Evolutionary conservation across 1,140 invertebrate species (phyloP).

Genomic region (Nephotettix cincticeps): DNA sequence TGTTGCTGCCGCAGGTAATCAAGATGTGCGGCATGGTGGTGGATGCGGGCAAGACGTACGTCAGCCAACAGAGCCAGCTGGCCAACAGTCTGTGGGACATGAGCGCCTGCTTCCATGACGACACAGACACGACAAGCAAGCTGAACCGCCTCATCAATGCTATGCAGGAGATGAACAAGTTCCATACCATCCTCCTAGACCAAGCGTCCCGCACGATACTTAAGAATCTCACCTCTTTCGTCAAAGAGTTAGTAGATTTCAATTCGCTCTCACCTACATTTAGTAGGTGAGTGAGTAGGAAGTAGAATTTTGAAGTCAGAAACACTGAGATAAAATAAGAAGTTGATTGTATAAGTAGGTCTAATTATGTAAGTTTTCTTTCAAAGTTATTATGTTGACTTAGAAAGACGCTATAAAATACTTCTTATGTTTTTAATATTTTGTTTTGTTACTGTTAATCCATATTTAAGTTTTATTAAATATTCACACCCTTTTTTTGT

Average conservation of each 20-base stretch:
- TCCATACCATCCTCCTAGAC: conserved; percentile 85
- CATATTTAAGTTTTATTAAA: too few relatives aligned
- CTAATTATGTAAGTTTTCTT: too few relatives aligned
- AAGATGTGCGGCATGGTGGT: conserved; percentile 83
- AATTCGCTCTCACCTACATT: too few relatives aligned
- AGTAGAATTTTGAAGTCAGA: too few relatives aligned
- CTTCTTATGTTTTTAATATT: too few relatives aligned
- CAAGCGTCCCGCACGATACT: conserved; percentile 86
- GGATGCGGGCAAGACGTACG: conserved; percentile 83
- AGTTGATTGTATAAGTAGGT: too few relatives aligned
- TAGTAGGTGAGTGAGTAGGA: too few relatives aligned
- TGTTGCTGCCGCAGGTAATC: conserved; percentile 58
- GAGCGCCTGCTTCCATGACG: conserved; percentile 73
- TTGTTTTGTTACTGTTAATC: too few relatives aligned
- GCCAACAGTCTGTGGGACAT: conserved; percentile 82
- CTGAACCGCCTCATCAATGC: conserved; percentile 73
- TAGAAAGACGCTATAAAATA: too few relatives aligned
- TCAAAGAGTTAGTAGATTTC: conserved; percentile 82
- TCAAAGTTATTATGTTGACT: too few relatives aligned
- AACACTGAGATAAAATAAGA: too few relatives aligned
- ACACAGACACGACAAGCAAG: conserved; percentile 63
- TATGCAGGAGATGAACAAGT: conserved; percentile 87
- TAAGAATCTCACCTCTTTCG: conserved; percentile 84
- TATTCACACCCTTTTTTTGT: too few relatives aligned
- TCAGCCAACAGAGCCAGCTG: conserved; percentile 81